These are phyloP conservation scores for Scelioninae gen. 2 DNA, from an alignment of 2,888 invertebrate species.

Conservation along the genomic window DNA sequence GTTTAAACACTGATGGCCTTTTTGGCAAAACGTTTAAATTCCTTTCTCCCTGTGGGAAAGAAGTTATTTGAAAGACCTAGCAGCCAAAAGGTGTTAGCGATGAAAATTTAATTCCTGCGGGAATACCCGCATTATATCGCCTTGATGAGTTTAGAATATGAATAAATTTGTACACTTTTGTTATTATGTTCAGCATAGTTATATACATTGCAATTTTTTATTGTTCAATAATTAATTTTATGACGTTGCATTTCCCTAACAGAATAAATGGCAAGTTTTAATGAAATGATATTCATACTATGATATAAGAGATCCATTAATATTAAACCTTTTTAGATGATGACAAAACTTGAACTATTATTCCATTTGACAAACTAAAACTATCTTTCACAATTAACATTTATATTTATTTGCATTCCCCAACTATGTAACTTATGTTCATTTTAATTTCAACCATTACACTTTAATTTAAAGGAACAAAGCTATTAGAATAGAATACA, in stretches of 20 bases:
- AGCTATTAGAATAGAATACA: not conserved
- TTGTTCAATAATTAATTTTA: not conserved
- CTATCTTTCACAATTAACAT: conserved; percentile 14
- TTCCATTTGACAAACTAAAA: conserved; percentile 5
- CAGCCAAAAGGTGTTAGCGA: conserved; percentile 27
- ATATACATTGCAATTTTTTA: not conserved
- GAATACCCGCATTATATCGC: conserved; percentile 14
- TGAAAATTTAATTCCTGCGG: conserved; percentile 47
- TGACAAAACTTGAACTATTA: conserved; percentile 3
- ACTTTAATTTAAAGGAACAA: not conserved
- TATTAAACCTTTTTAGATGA: conserved; percentile 11
- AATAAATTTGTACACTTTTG: not conserved
- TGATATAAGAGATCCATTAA: not conserved
- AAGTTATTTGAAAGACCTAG: conserved; percentile 28
- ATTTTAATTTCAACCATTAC: not conserved
- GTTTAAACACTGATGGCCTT: conserved; percentile 39
- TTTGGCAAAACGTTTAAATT: conserved; percentile 31
- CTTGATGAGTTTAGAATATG: conserved; percentile 23
- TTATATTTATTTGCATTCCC: conserved; percentile 1
- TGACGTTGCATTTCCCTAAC: not conserved
- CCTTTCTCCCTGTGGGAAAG: conserved; percentile 6
- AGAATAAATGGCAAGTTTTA: not conserved
- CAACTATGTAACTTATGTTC: conserved; percentile 1
- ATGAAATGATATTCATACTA: not conserved
- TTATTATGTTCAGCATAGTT: not conserved